Base-by-base conservation (phyloP, 2,888 invertebrate genomes). In the Lapara coniferarum region DNA sequence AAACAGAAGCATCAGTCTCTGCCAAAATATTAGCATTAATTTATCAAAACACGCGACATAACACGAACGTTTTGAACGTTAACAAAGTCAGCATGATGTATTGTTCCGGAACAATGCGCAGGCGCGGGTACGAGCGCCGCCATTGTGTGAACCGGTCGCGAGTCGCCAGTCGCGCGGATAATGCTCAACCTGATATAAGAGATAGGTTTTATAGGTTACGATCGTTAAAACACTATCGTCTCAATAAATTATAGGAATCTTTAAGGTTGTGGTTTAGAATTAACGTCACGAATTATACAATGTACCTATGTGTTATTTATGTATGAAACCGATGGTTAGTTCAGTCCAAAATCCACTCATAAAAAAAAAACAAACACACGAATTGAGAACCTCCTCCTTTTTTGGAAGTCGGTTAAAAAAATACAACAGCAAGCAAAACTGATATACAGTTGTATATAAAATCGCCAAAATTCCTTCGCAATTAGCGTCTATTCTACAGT, bases 121-220 rank as follows among this genome's bases (percentile, higher is more conserved):
- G 77, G 78, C 81, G 80, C 78, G 80, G 74, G 76, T 73, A n/a
- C 13, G 68, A 57, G 66, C 76, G 74, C 79, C 77, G 78, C 90
- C 85, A 92, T 91, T 92, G 90, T 86, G 46, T 19, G 19, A 91
- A 92, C 93, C 91, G 92, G 93, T 93, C 83, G 78, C 79, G 72
- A 87, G 63, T 63, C 13, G 63, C 63, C 13, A 63, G 16, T 63
- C 63, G 63, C 49, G 19, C 8, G 10, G 10, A 19, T 49, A 49
- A 49, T 25, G 49, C 49, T 46, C 16, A 55, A 16, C 16, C 46
- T 44, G n/a, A 59, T 16, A 10, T 16, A n/a, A 59, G 30, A 37
- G 58, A 37, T 14, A 14, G 2, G 19, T 16, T 12, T 3, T 10
- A 16, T 4, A 16, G 16, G 8, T 53, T 16, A 16, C 16, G 53